Percentiles rank a stretch among this genome's conserved stretches.
These are phyloP conservation scores for Neoascia interrupta DNA, from an alignment of 2,888 invertebrate species.

Conservation along the genomic window DNA sequence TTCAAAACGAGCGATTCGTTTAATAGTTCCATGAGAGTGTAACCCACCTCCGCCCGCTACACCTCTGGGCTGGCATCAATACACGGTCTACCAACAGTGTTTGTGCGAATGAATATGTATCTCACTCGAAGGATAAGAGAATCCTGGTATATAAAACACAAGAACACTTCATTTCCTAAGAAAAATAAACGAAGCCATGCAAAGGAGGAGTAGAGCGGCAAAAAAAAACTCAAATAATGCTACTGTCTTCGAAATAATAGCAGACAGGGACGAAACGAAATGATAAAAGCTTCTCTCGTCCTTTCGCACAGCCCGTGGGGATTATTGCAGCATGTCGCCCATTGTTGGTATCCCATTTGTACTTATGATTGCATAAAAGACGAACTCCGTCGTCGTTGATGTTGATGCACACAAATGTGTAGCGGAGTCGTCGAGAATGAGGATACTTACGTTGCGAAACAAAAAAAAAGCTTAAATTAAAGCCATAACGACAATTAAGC, in stretches of 20 bases:
- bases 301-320: slow-evolving; percentile 40
- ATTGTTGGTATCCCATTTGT: slow-evolving; percentile 58
- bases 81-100: slow-evolving; percentile 33
- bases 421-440: slow-evolving; percentile 2
- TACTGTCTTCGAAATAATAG: slow-evolving; percentile 46
- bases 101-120: slow-evolving; percentile 38
- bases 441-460: too few relatives aligned
- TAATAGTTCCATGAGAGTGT: slow-evolving; percentile 54
- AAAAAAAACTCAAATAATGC: slow-evolving; percentile 23
- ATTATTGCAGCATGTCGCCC: slow-evolving; percentile 22
- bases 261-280: slow-evolving; percentile 53
- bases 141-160: slow-evolving; percentile 41
- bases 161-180: slow-evolving; percentile 60
- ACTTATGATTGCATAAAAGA: slow-evolving; percentile 67
- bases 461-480: slow-evolving; percentile 53
- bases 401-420: slow-evolving; percentile 41
- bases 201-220: not conserved
- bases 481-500: slow-evolving; percentile 63
- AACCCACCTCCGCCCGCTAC: slow-evolving; percentile 29
- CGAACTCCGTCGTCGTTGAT: slow-evolving; percentile 40
- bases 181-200: slow-evolving; percentile 47
- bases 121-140: slow-evolving; percentile 24
- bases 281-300: slow-evolving; percentile 58
- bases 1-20: slow-evolving; percentile 49
- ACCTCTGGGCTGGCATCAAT: too few relatives aligned